These are phyloP conservation scores for Tinamus guttatus DNA, from an alignment of 2,113 vertebrate species.

Conservation along the genomic window DNA sequence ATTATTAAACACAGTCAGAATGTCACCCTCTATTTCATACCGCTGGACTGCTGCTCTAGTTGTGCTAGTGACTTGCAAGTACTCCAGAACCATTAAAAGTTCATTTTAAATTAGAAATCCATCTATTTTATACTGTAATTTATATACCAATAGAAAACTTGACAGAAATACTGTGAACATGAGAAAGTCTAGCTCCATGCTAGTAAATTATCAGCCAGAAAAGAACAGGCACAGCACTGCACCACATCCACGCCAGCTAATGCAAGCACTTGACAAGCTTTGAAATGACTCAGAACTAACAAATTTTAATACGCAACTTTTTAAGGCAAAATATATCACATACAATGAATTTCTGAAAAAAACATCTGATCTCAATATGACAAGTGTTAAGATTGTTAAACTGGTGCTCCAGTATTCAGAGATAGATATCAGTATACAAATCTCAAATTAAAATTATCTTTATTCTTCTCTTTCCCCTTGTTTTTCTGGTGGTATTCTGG, in stretches of 20 bases:
- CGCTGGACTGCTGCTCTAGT: not conserved
- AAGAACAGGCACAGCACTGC: conserved; percentile 7
- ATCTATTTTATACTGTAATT: not conserved
- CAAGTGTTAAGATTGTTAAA: not conserved
- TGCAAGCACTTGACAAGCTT: conserved; percentile 28
- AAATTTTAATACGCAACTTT: not conserved
- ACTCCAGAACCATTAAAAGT: not conserved
- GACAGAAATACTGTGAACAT: not conserved
- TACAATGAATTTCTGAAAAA: not conserved
- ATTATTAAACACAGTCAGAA: not conserved
- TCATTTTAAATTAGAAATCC: not conserved
- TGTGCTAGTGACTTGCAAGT: conserved; percentile 16
- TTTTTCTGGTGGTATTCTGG: not conserved
- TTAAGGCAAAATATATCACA: not conserved
- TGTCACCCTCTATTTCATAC: not conserved
- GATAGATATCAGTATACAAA: not conserved
- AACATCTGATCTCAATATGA: not conserved
- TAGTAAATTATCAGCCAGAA: not conserved
- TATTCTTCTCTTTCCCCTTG: not conserved
- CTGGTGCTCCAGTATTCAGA: not conserved
- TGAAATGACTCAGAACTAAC: not conserved
- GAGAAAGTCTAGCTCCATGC: not conserved
- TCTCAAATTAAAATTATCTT: not conserved
- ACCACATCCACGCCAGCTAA: conserved; percentile 17
- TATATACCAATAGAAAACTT: not conserved